Evolutionary conservation across 2,888 invertebrate species (phyloP).

Genomic region (Apotomis turbidana): DNA sequence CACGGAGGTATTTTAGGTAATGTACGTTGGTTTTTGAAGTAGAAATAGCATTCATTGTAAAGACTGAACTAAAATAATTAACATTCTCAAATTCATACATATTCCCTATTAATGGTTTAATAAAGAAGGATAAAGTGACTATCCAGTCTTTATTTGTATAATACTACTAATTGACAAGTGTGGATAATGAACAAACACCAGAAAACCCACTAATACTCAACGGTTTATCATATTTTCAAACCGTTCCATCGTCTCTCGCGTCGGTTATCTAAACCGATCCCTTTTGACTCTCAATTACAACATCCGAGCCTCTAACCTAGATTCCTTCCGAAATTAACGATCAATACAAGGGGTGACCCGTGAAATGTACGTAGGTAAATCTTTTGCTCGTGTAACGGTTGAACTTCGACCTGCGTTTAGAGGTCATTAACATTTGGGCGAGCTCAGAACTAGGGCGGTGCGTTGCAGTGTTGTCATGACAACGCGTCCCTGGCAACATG

Average conservation of each 20-base stretch:
- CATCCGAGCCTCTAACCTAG: conserved; percentile 67
- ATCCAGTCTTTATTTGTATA: no score
- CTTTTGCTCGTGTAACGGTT: conserved; percentile 78
- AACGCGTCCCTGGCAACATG: conserved; percentile 53
- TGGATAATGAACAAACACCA: no score
- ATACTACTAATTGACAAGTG: no score
- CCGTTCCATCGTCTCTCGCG: neutral
- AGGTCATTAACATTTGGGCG: conserved; percentile 84
- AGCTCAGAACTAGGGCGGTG: conserved; percentile 75
- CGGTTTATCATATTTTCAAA: neutral
- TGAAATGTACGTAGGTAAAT: conserved; percentile 69
- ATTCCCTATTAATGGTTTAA: no score
- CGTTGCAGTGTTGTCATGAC: conserved; percentile 74
- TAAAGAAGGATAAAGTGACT: no score
- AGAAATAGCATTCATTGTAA: no score
- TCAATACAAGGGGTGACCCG: conserved; percentile 80
- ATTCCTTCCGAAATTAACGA: conserved; percentile 69
- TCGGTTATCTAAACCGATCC: conserved; percentile 16
- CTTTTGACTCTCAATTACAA: conserved; percentile 50
- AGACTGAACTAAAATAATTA: no score
- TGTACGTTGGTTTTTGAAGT: no score
- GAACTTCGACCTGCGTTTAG: conserved; percentile 84
- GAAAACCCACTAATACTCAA: neutral
- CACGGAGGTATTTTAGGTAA: no score
- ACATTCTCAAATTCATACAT: no score